Base-by-base conservation (phyloP, 1,140 invertebrate species). In the Scaptomyza hsui region DNA sequence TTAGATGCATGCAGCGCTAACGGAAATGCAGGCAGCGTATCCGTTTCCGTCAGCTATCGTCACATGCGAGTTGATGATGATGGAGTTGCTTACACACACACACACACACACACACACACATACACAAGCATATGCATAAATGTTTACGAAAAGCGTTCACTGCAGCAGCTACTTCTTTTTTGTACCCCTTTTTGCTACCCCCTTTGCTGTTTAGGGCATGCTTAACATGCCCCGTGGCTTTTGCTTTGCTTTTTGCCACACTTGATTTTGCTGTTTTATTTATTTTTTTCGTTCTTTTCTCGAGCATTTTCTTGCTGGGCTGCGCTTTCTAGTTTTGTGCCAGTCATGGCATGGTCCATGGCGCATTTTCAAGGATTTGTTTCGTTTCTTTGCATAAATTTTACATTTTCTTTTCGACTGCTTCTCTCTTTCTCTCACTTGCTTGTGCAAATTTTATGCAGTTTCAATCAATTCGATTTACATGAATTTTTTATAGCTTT, bases 311-410 rank as follows among this genome's bases (percentile, higher is more conserved):
- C 32, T 52, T 19, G 48, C 63, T 57, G 19, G 12, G 15, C 21
- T 59, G 35, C 13, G 47, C 59, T 51, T 15, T 48, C 42, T 60
- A 53, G 35, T 53, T 53, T 29, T 2, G 32, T 24, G 32, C 39
- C 24, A 15, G 52, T 39, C 52, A 42, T 55, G 37, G 49, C 52
- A 42, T 55, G 37, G 49, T 44, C 41, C 48, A 37, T 60, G 48
- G 56, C 51, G 64, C 57, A 83, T 85, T 79, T 76, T 70, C 74
- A 73, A 75, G 83, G 83, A 88, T 88, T 88, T 89, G 78, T 82
- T 88, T 88, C 83, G 78, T 82, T 89, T 75, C 82, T 89, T 88
- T 88, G 78, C 82, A 88, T 88, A 88, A 78, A 89, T 88, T 88
- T 88, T 67, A 89, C 71, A 89, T 78, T 81, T 86, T 81, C 57